These are phyloP conservation scores for Ectemnius continuus DNA, from an alignment of 2,888 invertebrate species.

Conservation along the genomic window DNA sequence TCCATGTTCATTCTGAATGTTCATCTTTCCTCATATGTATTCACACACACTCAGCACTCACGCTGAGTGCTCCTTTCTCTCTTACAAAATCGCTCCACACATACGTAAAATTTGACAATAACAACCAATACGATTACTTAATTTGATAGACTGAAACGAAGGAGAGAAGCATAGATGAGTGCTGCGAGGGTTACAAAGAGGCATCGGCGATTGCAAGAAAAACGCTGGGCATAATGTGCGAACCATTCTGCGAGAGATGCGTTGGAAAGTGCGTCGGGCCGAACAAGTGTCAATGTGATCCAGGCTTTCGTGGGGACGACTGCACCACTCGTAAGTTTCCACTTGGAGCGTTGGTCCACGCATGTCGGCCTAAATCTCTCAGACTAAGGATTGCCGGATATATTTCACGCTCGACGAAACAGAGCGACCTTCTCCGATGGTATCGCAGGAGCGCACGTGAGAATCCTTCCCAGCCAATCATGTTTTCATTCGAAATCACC, in stretches of 20 bases:
- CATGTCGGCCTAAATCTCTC: too few relatives aligned
- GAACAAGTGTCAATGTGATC: slow-evolving; percentile 81
- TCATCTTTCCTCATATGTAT: too few relatives aligned
- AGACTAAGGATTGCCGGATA: slow-evolving; percentile 18
- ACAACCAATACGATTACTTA: neutral
- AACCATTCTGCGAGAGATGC: slow-evolving; percentile 78
- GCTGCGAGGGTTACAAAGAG: slow-evolving; percentile 87
- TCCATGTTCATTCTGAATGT: too few relatives aligned
- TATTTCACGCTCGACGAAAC: slow-evolving; percentile 59
- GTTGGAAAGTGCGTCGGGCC: slow-evolving; percentile 82
- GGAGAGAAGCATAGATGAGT: slow-evolving; percentile 84
- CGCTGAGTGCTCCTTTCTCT: too few relatives aligned
- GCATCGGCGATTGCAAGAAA: neutral
- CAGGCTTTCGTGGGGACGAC: slow-evolving; percentile 82
- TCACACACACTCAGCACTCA: too few relatives aligned
- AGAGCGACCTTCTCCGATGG: slow-evolving; percentile 48
- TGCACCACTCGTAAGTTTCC: slow-evolving; percentile 81
- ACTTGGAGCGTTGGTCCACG: too few relatives aligned
- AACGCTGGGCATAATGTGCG: slow-evolving; percentile 67
- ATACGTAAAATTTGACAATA: too few relatives aligned
- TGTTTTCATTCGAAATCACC: slow-evolving; percentile 35
- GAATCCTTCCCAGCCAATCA: slow-evolving; percentile 14
- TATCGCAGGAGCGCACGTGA: slow-evolving; percentile 28
- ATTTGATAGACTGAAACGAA: slow-evolving; percentile 83
- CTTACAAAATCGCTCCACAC: too few relatives aligned